These are phyloP conservation scores for Vesta saturnalis DNA, from an alignment of 2,888 invertebrate genomes.

Conservation along the genomic window DNA sequence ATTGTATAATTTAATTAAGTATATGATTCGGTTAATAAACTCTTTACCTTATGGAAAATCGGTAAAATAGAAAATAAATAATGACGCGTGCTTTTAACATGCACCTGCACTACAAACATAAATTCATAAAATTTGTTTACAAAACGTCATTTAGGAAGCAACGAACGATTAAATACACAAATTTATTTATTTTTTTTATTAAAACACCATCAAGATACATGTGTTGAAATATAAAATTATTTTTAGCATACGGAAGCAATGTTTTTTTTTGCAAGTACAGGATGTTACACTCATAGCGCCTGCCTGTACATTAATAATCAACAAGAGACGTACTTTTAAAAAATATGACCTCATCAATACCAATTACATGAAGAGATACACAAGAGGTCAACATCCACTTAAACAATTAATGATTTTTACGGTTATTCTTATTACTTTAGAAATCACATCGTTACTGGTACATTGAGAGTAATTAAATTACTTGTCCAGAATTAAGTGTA, in stretches of 20 bases:
- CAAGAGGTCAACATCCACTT: constrained; percentile 8
- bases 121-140: background rate
- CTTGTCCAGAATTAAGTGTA: too few relatives aligned
- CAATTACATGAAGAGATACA: constrained; percentile 5
- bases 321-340: constrained; percentile 11
- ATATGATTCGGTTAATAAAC: too few relatives aligned
- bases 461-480: too few relatives aligned
- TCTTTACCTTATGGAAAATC: too few relatives aligned
- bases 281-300: constrained; percentile 12
- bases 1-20: too few relatives aligned
- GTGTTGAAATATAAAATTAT: constrained; percentile 10
- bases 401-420: constrained; percentile 2
- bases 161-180: constrained; percentile 3
- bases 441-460: background rate
- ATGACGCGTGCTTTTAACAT: background rate
- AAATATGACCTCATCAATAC: constrained; percentile 7
- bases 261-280: constrained; percentile 17
- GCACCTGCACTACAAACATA: background rate
- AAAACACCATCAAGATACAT: background rate
- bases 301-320: constrained; percentile 10
- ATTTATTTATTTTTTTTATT: background rate
- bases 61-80: background rate
- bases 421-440: background rate
- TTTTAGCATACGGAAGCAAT: constrained; percentile 7
- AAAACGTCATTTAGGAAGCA: constrained; percentile 1